Conservation (phyloP, 1,140 invertebrate genomes). For the Drosophila takahashii region DNA sequence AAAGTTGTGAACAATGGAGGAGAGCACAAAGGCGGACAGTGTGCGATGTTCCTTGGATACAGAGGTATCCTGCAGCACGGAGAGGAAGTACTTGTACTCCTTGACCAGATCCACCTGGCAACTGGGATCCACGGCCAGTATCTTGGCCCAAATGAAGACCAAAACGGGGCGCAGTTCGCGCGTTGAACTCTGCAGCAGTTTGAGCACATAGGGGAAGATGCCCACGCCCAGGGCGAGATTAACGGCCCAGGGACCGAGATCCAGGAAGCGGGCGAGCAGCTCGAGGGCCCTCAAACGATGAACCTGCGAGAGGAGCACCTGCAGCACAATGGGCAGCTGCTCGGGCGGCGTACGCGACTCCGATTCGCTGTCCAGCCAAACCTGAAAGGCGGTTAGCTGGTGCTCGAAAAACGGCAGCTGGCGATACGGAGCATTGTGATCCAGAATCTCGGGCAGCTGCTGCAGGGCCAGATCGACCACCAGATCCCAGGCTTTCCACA, state of each 20-base stretch:
- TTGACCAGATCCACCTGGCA: constrained; percentile 98
- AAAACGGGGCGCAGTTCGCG: constrained; percentile 95
- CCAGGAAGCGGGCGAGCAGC: constrained; percentile 96
- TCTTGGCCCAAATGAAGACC: constrained; percentile 99
- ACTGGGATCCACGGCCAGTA: constrained; percentile 97
- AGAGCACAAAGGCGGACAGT: constrained; percentile 95
- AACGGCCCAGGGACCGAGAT: constrained; percentile 98
- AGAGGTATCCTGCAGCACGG: constrained; percentile 93
- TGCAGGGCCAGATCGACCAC: constrained; percentile 96
- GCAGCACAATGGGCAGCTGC: constrained; percentile 98
- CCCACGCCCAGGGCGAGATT: constrained; percentile 98
- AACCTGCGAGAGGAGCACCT: constrained; percentile 98
- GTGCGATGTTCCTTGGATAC: constrained; percentile 94
- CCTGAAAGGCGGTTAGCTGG: constrained; percentile 99
- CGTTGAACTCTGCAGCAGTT: constrained; percentile 96
- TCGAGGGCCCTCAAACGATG: constrained; percentile 97
- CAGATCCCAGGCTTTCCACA: constrained; percentile 99
- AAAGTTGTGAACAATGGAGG: constrained; percentile 96
- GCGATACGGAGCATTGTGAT: constrained; percentile 88
- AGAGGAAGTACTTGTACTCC: constrained; percentile 98
- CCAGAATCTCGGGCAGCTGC: constrained; percentile 92
- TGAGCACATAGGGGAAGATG: constrained; percentile 99
- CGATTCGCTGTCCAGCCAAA: constrained; percentile 94
- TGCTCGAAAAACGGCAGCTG: constrained; percentile 98
- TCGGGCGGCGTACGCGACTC: constrained; percentile 93